Conservation (phyloP, 2,113 vertebrate species). For the Benitochromis conjunctus region DNA sequence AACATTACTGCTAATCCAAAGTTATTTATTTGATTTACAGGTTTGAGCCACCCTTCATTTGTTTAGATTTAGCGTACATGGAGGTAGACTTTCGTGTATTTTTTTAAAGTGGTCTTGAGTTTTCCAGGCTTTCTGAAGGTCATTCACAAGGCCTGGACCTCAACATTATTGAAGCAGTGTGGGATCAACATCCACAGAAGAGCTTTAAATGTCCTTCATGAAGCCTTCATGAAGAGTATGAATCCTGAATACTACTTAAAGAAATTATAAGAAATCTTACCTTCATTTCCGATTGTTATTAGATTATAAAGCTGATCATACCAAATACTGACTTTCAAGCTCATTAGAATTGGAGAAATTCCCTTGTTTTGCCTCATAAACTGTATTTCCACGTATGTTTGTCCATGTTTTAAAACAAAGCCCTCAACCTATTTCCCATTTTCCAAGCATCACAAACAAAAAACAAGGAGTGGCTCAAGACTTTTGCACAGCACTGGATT, state of each 20-base stretch:
- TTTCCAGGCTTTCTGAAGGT: neutral
- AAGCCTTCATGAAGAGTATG: neutral
- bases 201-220: neutral
- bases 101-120: neutral
- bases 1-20: neutral
- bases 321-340: neutral
- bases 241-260: neutral
- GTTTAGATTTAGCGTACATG: neutral
- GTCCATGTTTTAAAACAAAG: neutral
- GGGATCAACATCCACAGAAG: neutral
- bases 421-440: neutral
- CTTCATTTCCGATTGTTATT: neutral
- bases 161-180: neutral
- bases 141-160: neutral
- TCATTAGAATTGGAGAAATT: neutral
- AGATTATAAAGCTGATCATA: neutral
- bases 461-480: neutral
- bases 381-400: neutral
- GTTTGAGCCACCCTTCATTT: neutral
- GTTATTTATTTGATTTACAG: neutral
- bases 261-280: neutral
- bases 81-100: neutral
- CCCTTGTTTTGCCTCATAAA: neutral
- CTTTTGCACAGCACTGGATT: neutral
- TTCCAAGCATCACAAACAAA: neutral